phyloP scores from a whole-genome alignment of 2,797 vertebrate species.

The Naso thynnoides region DNA sequence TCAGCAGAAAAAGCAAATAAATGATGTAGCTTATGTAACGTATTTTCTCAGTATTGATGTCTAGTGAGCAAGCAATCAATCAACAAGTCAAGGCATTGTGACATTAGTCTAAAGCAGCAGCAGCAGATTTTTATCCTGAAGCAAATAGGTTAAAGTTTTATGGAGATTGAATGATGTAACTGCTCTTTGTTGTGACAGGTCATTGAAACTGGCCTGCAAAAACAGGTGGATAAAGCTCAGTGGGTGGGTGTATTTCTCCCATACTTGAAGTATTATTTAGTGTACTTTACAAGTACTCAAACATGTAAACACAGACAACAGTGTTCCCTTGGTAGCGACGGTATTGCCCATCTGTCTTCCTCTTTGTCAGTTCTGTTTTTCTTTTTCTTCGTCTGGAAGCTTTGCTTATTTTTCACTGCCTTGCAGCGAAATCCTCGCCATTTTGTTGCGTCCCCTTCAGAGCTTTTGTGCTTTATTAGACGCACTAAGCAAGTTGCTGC shows the following conservation, averaged over 20 bases:
- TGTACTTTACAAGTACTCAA: slow-evolving; percentile 10
- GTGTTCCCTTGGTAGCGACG: slow-evolving; percentile 9
- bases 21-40: slow-evolving; percentile 53
- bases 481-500: slow-evolving; percentile 27
- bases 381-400: slow-evolving; percentile 38
- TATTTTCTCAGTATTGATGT: slow-evolving; percentile 19
- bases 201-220: slow-evolving; percentile 1
- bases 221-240: slow-evolving; percentile 2
- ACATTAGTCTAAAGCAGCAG: neutral
- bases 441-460: slow-evolving; percentile 44
- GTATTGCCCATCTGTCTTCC: slow-evolving; percentile 54
- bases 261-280: slow-evolving; percentile 22
- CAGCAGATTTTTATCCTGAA: slow-evolving; percentile 11
- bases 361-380: slow-evolving; percentile 43
- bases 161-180: slow-evolving; percentile 14
- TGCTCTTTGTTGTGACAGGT: neutral
- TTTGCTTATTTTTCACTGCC: slow-evolving; percentile 42
- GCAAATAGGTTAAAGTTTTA: neutral
- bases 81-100: neutral
- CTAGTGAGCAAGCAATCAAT: slow-evolving; percentile 14
- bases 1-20: slow-evolving; percentile 49
- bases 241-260: slow-evolving; percentile 1
- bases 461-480: slow-evolving; percentile 43
- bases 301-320: slow-evolving; percentile 23
- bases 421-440: slow-evolving; percentile 19